Evolutionary conservation across 2,113 vertebrate genomes (phyloP), one percentile per base, ranked within the genome.

Genomic region (Leptosomus discolor): DNA sequence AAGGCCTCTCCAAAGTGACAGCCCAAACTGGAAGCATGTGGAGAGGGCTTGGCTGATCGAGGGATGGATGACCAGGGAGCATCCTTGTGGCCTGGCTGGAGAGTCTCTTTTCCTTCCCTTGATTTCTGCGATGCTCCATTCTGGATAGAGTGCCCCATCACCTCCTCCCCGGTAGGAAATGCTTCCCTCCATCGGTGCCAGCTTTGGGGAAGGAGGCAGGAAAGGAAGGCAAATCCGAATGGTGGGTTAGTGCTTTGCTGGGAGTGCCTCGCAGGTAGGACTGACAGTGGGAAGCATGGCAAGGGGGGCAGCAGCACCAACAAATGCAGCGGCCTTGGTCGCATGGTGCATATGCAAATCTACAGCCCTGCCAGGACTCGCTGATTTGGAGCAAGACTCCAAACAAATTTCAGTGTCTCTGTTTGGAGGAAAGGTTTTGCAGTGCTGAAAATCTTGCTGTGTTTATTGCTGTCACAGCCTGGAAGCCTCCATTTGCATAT

Each of bases 221-320:
- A 41, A 11, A 21, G 46, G 81, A 50, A 37, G 27, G 26, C 0
- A 2, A 27, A 45, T 9, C 4, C 0, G 1, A 29, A 16, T 2
- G 19, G 21, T 56, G 56, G n/a, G 17, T 34, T 85, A 39, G 30
- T 6, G 15, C 32, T 27, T n/a, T 76, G 37, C 20, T 56, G 41
- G 34, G 34, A 45, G 41, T 4, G 20, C 22, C 27, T 75, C 2
- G 0, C 45, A 61, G 85, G 37, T 73, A 39, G 58, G 37, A 51
- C n/a, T 51, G 64, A 74, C 41, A 50, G 46, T 2, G n/a, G 14
- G 60, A 53, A 30, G 58, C n/a, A 3, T 77, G 81, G 36, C 0
- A 0, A 91, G 39, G 43, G 30, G n/a, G 15, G n/a, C 77, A 85
- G 75, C 58, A 45, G n/a, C 60, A 24, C n/a, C 1, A 1, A 36